Base-by-base conservation (phyloP, 2,797 vertebrate species). In the Hemibagrus guttatus region DNA sequence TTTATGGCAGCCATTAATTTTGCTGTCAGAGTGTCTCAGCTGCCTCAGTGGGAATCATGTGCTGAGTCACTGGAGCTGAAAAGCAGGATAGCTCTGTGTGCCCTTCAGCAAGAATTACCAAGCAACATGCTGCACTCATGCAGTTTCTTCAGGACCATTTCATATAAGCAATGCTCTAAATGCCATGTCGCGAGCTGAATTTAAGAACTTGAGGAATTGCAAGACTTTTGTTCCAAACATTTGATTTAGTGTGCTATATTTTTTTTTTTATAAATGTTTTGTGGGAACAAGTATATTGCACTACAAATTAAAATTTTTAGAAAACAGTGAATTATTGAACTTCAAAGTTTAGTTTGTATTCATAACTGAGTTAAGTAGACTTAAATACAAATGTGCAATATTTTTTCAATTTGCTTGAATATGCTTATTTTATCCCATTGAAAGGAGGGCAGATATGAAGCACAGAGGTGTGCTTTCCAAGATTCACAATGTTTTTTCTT, bases 1-100 rank as follows among this genome's bases (percentile, higher is more conserved):
- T 80, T 61, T 80, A 61, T 80, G 31, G 13, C 56, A 80, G 31
- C 56, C 56, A 80, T 59, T 80, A 80, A 80, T 80, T 80, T 80
- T 14, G 21, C 56, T 6, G 6, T 80, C 76, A 61, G 5, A 14
- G 42, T 49, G n/a, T 31, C 74, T 76, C 46, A 19, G 31, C 56
- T 42, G 56, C 3, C 31, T 80, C 21, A 80, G 21, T 61, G 35
- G 35, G 23, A 80, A 61, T 35, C 23, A 80, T 61, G 31, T 80
- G 76, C 76, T 80, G 56, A 80, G 35, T 79, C 76, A 79, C 21
- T 79, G 9, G 19, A 31, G 31, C 26, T 26, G 31, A 80, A 80
- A 61, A 26, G 31, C 31, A 59, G 76, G 12, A 23, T 42, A 80
- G 31, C 56, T 78, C 4, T 78, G 52, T 23, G 3, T 56, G 75